Conservation (phyloP, 2,113 vertebrate genomes). For the Falco punctatus region DNA sequence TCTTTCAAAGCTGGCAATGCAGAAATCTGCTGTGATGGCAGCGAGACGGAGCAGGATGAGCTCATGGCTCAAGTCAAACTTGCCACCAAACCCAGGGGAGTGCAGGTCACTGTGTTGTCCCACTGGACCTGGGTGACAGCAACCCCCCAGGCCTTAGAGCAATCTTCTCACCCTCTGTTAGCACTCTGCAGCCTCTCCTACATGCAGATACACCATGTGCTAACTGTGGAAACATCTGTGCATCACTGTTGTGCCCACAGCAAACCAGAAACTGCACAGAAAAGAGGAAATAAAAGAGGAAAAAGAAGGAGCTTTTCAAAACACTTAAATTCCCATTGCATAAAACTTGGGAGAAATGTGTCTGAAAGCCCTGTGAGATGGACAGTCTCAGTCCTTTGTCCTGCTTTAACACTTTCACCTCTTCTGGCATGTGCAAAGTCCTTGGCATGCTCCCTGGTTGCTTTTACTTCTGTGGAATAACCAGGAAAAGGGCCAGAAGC, state of each 20-base stretch:
- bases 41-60: not conserved
- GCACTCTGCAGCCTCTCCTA: not conserved
- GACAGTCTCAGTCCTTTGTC: not conserved
- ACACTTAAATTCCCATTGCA: not conserved
- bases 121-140: not conserved
- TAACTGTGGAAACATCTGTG: not conserved
- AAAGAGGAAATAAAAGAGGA: not conserved
- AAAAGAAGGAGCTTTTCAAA: not conserved
- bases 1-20: not conserved
- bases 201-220: not conserved
- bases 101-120: not conserved
- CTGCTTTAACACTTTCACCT: not conserved
- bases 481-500: not conserved
- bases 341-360: not conserved
- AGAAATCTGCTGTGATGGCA: not conserved
- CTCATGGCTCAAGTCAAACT: not conserved
- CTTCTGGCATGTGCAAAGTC: not conserved
- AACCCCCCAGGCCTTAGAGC: not conserved
- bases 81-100: not conserved
- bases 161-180: not conserved
- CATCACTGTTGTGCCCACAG: not conserved
- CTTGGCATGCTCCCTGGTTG: not conserved
- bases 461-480: not conserved
- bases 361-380: not conserved
- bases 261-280: not conserved